Evolutionary conservation across 1,140 invertebrate genomes (phyloP).

Genomic region (Frieseomelitta varia): DNA sequence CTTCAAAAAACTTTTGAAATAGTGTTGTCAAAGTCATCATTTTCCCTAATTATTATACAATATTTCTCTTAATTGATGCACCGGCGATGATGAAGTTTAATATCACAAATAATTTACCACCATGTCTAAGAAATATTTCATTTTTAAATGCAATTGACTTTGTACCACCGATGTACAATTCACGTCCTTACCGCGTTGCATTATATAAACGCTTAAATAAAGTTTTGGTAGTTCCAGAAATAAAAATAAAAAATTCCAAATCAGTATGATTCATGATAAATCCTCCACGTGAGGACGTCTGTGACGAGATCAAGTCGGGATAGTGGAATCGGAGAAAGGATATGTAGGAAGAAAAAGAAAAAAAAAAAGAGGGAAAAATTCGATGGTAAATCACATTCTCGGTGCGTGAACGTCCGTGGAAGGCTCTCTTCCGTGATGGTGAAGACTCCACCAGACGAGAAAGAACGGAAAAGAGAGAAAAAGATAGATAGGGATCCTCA

Average conservation of each 20-base stretch:
- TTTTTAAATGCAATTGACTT: too few relatives aligned
- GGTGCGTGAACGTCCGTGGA: constrained; percentile 22
- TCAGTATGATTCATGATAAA: constrained; percentile 17
- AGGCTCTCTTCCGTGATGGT: constrained; percentile 29
- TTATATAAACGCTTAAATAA: too few relatives aligned
- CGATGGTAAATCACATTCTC: constrained; percentile 56
- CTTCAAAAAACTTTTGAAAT: too few relatives aligned
- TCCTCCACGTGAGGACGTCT: constrained; percentile 14
- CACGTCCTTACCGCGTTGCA: too few relatives aligned
- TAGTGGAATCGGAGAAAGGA: neutral
- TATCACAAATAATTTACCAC: too few relatives aligned
- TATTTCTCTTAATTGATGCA: too few relatives aligned
- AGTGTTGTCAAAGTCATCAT: too few relatives aligned
- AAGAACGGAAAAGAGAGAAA: neutral
- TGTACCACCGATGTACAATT: too few relatives aligned
- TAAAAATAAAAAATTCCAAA: neutral
- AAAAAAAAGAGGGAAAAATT: constrained; percentile 37
- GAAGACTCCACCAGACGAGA: constrained; percentile 9
- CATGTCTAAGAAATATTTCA: too few relatives aligned
- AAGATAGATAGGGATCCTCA: neutral
- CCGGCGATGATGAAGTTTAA: too few relatives aligned
- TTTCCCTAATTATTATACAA: too few relatives aligned
- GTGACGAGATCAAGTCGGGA: neutral
- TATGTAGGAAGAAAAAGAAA: neutral
- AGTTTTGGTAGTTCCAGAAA: too few relatives aligned